phyloP scores from a whole-genome alignment of 1,140 invertebrate species.

The Akabosia matsudoensis region DNA sequence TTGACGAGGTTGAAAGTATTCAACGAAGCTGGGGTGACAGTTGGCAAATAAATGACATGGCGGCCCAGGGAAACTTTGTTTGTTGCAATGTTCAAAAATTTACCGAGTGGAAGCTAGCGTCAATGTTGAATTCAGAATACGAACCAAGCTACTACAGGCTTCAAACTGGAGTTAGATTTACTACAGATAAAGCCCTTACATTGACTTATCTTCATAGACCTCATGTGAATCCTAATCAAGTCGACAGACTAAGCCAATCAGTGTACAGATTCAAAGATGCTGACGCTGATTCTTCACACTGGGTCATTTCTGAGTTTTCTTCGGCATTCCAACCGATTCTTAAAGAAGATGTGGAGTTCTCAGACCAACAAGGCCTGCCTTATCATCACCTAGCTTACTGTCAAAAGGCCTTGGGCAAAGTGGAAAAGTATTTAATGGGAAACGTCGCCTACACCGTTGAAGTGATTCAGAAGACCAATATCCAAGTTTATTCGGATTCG shows the following conservation, averaged over 20 bases:
- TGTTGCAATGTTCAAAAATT: background rate
- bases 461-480: background rate
- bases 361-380: too few species aligned
- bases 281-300: background rate
- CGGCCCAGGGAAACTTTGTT: conserved; percentile 50
- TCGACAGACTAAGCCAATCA: background rate
- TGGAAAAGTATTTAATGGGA: too few species aligned
- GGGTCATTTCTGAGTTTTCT: background rate
- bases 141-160: conserved; percentile 56
- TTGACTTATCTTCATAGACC: conserved; percentile 53
- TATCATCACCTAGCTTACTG: too few species aligned
- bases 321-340: too few species aligned
- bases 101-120: background rate
- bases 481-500: background rate
- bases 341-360: too few species aligned
- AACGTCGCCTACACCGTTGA: too few species aligned
- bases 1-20: conserved; percentile 53
- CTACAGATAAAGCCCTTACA: conserved; percentile 53
- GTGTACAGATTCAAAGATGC: background rate
- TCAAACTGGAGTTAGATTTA: background rate
- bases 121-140: conserved; percentile 36
- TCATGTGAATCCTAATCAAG: background rate
- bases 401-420: too few species aligned
- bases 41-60: conserved; percentile 64
- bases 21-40: conserved; percentile 59